Conservation (phyloP, 2,888 invertebrate species). For the Pseudoips prasinana region DNA sequence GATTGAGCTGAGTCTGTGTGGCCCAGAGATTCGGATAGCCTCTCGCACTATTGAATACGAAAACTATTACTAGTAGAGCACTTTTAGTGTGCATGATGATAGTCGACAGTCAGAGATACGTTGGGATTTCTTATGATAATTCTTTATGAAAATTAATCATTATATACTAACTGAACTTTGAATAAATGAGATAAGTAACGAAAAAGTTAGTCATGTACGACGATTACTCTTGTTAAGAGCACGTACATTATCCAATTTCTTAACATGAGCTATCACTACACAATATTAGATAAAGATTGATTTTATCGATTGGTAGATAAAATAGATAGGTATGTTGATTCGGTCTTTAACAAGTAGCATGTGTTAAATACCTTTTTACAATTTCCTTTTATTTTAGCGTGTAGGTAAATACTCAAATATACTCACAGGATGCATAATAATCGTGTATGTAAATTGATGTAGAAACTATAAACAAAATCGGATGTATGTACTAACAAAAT, state of each 20-base stretch:
- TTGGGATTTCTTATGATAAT: background rate
- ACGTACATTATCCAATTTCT: conserved; percentile 19
- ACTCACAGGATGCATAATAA: too few species aligned
- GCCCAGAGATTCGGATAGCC: conserved; percentile 40
- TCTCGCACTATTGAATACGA: conserved; percentile 34
- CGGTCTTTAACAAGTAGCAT: too few species aligned
- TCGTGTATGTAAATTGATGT: too few species aligned
- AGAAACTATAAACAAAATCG: too few species aligned
- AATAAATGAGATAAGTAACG: conserved; percentile 10
- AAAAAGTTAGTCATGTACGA: conserved; percentile 13
- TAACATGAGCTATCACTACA: conserved; percentile 17
- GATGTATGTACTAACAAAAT: too few species aligned
- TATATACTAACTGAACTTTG: conserved; percentile 30
- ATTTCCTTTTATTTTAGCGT: too few species aligned
- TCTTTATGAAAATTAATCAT: conserved; percentile 1
- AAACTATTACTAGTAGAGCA: conserved; percentile 8
- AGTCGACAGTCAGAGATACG: background rate
- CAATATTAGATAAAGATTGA: too few species aligned
- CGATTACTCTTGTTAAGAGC: conserved; percentile 8
- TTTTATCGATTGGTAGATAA: too few species aligned
- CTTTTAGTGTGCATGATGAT: conserved; percentile 13
- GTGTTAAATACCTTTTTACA: too few species aligned
- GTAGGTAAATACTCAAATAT: too few species aligned
- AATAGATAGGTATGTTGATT: too few species aligned
- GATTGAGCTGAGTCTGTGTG: conserved; percentile 45